Evolutionary conservation across 2,888 invertebrate genomes (phyloP), one percentile per base, ranked within the genome.

Genomic region (Trichopria drosophilae): DNA sequence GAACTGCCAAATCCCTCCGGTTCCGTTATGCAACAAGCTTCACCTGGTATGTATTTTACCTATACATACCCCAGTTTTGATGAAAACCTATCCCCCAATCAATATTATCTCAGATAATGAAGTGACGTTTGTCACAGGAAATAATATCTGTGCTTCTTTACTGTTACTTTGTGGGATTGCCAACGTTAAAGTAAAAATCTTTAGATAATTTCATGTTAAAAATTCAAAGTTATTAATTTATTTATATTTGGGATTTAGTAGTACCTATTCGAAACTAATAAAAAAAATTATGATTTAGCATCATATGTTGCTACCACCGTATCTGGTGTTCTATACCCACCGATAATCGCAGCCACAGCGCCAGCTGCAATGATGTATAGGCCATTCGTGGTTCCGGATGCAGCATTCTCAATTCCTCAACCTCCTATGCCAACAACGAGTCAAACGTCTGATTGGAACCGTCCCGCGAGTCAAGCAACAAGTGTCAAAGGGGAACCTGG

Each of bases 301-400:
- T 84, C 83, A 61, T 87, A 83, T 59, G 53, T 67, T n/a, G 22
- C 66, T 9, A 55, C 66, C n/a, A 46, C 64, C 4, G 79, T 87
- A 76, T 77, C 82, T 4, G 79, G 81, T 3, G 74, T 84, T 58
- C 78, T 84, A 72, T 84, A 83, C 64, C 79, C 81, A 57, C 80
- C 80, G 64, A 78, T 80, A 40, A 67, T 71, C 12, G 63, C 63
- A 18, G 43, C 60, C 3, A 50, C 67, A n/a, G 42, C 63, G 4
- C 52, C 64, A 1, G 48, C 62, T 2, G 31, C 55, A 1, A 79
- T 86, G 63, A 78, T 87, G 74, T 87, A 86, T 65, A 79, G 84
- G 15, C 80, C 86, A 0, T 68, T 79, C 59, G 65, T 78, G 2
- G 75, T 78, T 49, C 73, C 68, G 6, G 62, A 64, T 29, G 44